Base-by-base conservation (phyloP, 2,888 invertebrate species). In the Trilocha varians region DNA sequence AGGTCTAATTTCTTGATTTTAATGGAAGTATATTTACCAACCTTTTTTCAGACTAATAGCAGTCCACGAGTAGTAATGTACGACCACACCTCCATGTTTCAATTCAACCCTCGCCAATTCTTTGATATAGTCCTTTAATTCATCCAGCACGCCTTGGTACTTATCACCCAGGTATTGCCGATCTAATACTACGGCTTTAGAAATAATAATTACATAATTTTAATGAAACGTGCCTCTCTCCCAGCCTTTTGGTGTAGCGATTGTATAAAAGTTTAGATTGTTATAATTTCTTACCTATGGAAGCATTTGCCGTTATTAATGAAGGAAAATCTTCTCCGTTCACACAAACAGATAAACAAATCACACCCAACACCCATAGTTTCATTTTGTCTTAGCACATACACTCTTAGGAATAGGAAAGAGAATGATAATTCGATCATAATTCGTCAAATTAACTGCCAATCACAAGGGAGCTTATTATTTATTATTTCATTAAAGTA, bases 1-100 rank as follows among this genome's bases (percentile, higher is more conserved):
- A n/a, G n/a, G n/a, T n/a, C n/a, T n/a, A n/a, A n/a, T n/a, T n/a
- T n/a, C n/a, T n/a, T n/a, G n/a, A n/a, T n/a, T n/a, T n/a, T n/a
- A n/a, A n/a, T n/a, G n/a, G n/a, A n/a, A n/a, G n/a, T n/a, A n/a
- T n/a, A n/a, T n/a, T n/a, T n/a, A n/a, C n/a, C n/a, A n/a, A 92
- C 93, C 93, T 87, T 88, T 90, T 56, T 89, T 90, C n/a, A 93
- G 84, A 60, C 89, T 90, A 38, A 91, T 88, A 8, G 88, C 80
- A 16, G 88, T 88, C 89, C 92, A 92, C 1, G 90, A 88, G 64
- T 89, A 92, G 57, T 90, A 89, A 53, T 88, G 88, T 0, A 92
- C 88, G 46, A 88, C 87, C 8, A 93, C 87, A n/a, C 92, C 91
- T 9, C 91, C 91, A 44, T 89, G 88, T 53, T 88, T 89, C 42